Conservation (phyloP, 1,140 invertebrate species). For the Microvelia longipes region DNA sequence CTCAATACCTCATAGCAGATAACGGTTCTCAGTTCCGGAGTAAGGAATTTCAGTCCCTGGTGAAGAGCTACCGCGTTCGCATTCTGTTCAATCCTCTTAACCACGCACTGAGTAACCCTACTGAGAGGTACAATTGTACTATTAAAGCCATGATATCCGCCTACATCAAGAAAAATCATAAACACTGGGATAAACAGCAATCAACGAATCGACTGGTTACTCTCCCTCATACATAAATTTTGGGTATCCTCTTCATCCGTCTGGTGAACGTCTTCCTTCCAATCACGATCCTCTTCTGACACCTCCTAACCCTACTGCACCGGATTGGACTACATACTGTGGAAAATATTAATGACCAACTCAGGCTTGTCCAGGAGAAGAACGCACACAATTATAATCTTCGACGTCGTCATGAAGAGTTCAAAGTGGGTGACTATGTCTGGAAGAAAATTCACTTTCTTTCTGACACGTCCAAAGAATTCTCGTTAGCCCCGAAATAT, state of each 20-base stretch:
- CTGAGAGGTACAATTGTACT: not conserved
- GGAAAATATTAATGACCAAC: too few species aligned
- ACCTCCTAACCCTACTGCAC: too few species aligned
- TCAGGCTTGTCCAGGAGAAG: too few species aligned
- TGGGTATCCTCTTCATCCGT: conserved; percentile 26
- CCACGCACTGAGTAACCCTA: not conserved
- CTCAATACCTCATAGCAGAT: not conserved
- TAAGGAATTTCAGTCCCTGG: not conserved
- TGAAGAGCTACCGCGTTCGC: not conserved
- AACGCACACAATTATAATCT: too few species aligned
- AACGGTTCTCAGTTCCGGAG: not conserved
- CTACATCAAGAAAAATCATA: not conserved
- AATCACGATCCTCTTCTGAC: too few species aligned
- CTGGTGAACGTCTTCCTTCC: conserved; percentile 1
- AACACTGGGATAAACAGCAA: conserved; percentile 19
- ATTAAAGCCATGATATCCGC: not conserved
- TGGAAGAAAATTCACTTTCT: too few species aligned
- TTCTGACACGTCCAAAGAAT: too few species aligned
- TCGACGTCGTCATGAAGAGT: too few species aligned
- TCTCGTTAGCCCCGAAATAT: too few species aligned
- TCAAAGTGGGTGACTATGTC: too few species aligned
- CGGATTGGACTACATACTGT: too few species aligned
- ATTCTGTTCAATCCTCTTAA: not conserved
- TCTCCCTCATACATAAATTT: conserved; percentile 29
- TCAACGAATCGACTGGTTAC: conserved; percentile 25